These are phyloP conservation scores for Drosophila mayaguana DNA, from an alignment of 2,888 invertebrate genomes.

Conservation along the genomic window DNA sequence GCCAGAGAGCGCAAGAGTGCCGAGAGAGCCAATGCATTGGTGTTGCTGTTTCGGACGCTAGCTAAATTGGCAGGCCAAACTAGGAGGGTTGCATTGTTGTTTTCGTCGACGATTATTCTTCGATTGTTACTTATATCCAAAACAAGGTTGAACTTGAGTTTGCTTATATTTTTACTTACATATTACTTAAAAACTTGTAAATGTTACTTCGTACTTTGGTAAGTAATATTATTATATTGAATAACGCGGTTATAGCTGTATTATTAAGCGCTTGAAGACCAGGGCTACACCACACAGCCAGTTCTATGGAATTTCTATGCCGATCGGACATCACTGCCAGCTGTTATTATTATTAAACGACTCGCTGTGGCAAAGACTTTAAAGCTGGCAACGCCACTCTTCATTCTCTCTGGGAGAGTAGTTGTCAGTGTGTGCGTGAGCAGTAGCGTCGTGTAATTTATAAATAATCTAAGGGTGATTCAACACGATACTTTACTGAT, in stretches of 20 bases:
- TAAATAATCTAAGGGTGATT: constrained; percentile 2
- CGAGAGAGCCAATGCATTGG: constrained; percentile 35
- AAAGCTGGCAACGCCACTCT: constrained; percentile 56
- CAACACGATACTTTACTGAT: not conserved
- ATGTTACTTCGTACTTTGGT: not conserved
- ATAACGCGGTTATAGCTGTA: not conserved
- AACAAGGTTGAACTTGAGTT: not conserved
- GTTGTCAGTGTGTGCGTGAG: constrained; percentile 28
- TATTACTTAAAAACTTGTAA: no score
- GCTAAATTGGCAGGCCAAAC: constrained; percentile 42
- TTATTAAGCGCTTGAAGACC: constrained; percentile 3
- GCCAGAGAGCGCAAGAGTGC: constrained; percentile 31
- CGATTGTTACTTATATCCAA: not conserved
- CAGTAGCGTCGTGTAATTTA: constrained; percentile 47
- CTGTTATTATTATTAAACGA: constrained; percentile 24
- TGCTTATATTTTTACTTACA: not conserved
- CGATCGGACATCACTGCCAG: constrained; percentile 58
- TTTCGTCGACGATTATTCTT: constrained; percentile 5
- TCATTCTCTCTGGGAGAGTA: constrained; percentile 30
- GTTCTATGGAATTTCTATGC: constrained; percentile 3
- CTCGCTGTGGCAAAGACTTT: constrained; percentile 31
- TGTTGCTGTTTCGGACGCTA: constrained; percentile 21
- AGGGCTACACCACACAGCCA: constrained; percentile 24
- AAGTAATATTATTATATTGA: not conserved
- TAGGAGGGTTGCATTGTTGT: constrained; percentile 57